Evolutionary conservation across 2,797 vertebrate genomes (phyloP), one percentile per base, ranked within the genome.

Genomic region (Tragelaphus eurycerus): DNA sequence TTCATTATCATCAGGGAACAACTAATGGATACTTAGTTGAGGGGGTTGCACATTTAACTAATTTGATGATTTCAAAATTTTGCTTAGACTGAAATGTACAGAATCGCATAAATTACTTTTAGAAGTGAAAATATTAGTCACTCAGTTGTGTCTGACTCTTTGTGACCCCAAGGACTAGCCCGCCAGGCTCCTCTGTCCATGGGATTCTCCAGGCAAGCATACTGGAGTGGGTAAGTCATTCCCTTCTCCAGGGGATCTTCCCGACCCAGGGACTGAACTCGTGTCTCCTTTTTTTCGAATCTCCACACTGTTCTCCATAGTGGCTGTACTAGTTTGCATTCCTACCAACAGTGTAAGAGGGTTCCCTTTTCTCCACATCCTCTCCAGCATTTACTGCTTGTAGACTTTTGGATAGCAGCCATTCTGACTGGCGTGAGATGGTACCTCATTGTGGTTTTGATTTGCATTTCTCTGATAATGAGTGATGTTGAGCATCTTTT

Each of bases 1-100:
- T 98, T 95, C 79, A 83, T 98, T 98, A 98, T 96, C 96, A 98
- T 98, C 98, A 98, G 95, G 94, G 96, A 94, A 67, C 5, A 34
- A 34, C 64, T 67, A 67, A 34, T 3, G 64, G n/a, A 34, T 91
- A 98, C 98, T 98, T 98, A 98, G 98, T 98, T 96, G 94, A 97
- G 85, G 94, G 92, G 57, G 97, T 98, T 98, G 95, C 59, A 97
- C 97, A 98, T 89, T 95, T 98, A 94, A 86, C 93, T 98, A 98
- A 98, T 98, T 96, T 97, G 96, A 95, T 97, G 91, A 88, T 96
- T 98, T 97, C 97, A 38, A 90, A 93, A 71, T 74, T 97, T 97
- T 48, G 25, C n/a, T 97, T 81, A 97, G 87, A 98, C 97, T 97
- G 91, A 97, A 98, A 98, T 78, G 38, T 96, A 98, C 96, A 98